Evolutionary conservation across 1,140 invertebrate species (phyloP).

Genomic region (Octopus sinensis): DNA sequence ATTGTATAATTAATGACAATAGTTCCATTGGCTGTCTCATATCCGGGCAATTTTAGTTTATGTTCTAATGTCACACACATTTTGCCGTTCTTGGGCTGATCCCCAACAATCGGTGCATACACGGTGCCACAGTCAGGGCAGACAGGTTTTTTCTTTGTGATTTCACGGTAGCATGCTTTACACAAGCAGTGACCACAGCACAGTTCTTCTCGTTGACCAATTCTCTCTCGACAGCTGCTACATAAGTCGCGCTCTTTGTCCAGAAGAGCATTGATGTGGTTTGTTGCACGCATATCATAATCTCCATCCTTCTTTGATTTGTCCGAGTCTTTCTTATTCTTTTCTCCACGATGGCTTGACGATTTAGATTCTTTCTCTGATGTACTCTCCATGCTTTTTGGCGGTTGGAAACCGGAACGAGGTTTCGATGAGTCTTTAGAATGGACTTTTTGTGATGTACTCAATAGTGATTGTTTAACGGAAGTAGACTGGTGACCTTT

Average conservation of each 20-base stretch:
- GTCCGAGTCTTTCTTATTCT: neutral
- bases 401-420: neutral
- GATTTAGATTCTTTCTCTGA: neutral
- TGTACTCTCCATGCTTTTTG: neutral
- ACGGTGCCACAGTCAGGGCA: conserved; percentile 25
- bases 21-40: conserved; percentile 26
- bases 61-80: neutral
- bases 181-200: conserved; percentile 22
- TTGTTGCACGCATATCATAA: conserved; percentile 1
- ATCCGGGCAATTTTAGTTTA: conserved; percentile 31
- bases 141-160: conserved; percentile 19
- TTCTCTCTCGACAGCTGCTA: neutral
- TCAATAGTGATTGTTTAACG: neutral
- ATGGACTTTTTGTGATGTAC: neutral
- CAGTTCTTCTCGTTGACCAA: conserved; percentile 7
- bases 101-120: conserved; percentile 22
- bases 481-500: neutral
- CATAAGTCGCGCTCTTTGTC: neutral
- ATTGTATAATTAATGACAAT: conserved; percentile 41
- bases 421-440: neutral
- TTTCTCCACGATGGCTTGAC: neutral
- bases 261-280: neutral
- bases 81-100: conserved; percentile 20
- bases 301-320: neutral
- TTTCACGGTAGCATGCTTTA: conserved; percentile 16